These are phyloP conservation scores for Gobiocypris rarus DNA, from an alignment of 2,113 vertebrate species.

Conservation along the genomic window DNA sequence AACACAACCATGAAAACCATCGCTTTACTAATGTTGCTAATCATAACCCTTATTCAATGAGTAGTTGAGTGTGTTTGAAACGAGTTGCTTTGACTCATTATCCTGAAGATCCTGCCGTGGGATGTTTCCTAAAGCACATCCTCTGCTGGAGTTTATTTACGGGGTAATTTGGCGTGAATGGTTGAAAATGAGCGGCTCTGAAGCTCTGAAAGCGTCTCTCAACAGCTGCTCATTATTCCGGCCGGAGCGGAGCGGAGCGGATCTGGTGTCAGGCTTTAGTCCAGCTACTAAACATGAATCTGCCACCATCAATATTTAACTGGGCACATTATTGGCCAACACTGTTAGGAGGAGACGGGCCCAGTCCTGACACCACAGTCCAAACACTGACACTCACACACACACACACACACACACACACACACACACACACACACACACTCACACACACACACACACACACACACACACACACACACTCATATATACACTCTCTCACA, in stretches of 20 bases:
- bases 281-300: constrained; percentile 79
- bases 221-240: constrained; percentile 80
- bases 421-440: no score
- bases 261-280: constrained; percentile 77
- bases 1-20: not conserved
- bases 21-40: not conserved
- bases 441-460: no score
- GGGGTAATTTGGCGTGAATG: constrained; percentile 69
- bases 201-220: constrained; percentile 72
- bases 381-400: constrained; percentile 29
- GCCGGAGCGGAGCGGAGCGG: constrained; percentile 59
- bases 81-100: no score
- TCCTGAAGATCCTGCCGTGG: no score
- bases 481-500: not conserved
- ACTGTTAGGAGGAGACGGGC: constrained; percentile 76
- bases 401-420: no score
- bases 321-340: constrained; percentile 77
- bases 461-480: no score
- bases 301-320: constrained; percentile 81
- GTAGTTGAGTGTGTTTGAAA: no score
- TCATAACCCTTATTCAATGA: not conserved
- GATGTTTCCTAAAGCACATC: not conserved
- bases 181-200: constrained; percentile 55
- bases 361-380: constrained; percentile 70
- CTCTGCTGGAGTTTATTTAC: constrained; percentile 64